Base-by-base conservation (phyloP, 2,113 vertebrate genomes). In the Terrapene triunguis region DNA sequence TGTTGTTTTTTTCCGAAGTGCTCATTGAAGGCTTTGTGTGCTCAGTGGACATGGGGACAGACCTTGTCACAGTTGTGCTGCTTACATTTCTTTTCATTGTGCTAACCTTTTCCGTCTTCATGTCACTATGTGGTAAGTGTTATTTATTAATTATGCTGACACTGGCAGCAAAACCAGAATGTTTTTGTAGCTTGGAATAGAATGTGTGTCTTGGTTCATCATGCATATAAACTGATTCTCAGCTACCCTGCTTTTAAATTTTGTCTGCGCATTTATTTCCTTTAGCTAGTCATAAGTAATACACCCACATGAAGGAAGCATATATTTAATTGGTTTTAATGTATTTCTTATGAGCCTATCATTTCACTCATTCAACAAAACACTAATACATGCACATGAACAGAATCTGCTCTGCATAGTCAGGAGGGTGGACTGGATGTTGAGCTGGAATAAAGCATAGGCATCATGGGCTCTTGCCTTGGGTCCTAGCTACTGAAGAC, bases 141-240 rank as follows among this genome's bases (percentile, higher is more conserved):
- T 89, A 82, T 29, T 95, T 93, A 53, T 95, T 87, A 95, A 90
- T 94, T 92, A 47, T 6, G n/a, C 55, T 92, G 76, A 81, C 51
- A 93, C n/a, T 10, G 22, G 65, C 62, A 90, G 54, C 47, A 11
- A 51, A 95, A 44, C 54, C 76, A 62, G 13, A 4, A 5, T 47
- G 1, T 72, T 87, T 93, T 47, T 82, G 32, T 21, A 65, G 50
- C 17, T 87, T 86, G 44, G 27, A 57, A 80, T 51, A 11, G 21
- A 72, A 53, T 19, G 17, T 80, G 8, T 72, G 0, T 65, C 38
- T 88, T 87, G 22, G 14, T 89, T 91, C 44, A 19, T 91, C 10
- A 1, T 9, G 29, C 42, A 57, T 14, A 81, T n/a, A 81, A 84
- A 10, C 6, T 12, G n/a, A 54, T 80, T 95, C 5, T n/a, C 3